Evolutionary conservation across 2,888 invertebrate genomes (phyloP), one percentile per base, ranked within the genome.

Genomic region (Orthonevra nobilis): DNA sequence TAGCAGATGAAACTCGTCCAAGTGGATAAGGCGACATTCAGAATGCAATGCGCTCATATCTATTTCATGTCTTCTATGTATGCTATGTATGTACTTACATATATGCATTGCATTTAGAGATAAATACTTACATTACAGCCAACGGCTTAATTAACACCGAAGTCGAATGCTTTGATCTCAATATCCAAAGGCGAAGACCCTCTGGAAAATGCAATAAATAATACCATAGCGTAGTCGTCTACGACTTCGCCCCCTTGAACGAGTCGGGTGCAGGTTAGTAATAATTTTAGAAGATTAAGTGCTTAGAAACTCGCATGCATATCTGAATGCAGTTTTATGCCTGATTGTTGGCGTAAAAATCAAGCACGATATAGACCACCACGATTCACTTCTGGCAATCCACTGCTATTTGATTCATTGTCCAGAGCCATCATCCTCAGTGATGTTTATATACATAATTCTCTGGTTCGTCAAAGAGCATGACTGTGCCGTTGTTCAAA

Each of bases 121-220:
- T 66, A 60, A 54, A 54, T 34, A 30, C 52, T 44, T 38, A 40
- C 26, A 54, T 2, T 20, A 10, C 40, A 30, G 60, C 60, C 66
- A 48, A 63, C 56, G 75, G 66, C 72, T 79, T 79, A 79, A 79
- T 79, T 79, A 79, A 79, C 79, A 50, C 72, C 23, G 60, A 77
- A 60, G 77, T 72, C 52, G 72, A 77, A 79, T 72, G 72, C 79
- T 79, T 79, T 79, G 79, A 79, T 79, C 79, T 73, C 36, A 34
- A 61, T 56, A 79, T 68, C 73, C 61, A 79, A 73, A 72, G 79
- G 79, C 73, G 52, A 68, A 73, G 73, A 68, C 73, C 73, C 73
- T 44, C 42, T 46, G 34, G 26, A 68, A 66, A 61, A 32, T 56
- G 61, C 56, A 66, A 79, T 79, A 79, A 79, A 79, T 73, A 73